phyloP scores from a whole-genome alignment of 2,113 vertebrate species.

The Phrynosoma platyrhinos region DNA sequence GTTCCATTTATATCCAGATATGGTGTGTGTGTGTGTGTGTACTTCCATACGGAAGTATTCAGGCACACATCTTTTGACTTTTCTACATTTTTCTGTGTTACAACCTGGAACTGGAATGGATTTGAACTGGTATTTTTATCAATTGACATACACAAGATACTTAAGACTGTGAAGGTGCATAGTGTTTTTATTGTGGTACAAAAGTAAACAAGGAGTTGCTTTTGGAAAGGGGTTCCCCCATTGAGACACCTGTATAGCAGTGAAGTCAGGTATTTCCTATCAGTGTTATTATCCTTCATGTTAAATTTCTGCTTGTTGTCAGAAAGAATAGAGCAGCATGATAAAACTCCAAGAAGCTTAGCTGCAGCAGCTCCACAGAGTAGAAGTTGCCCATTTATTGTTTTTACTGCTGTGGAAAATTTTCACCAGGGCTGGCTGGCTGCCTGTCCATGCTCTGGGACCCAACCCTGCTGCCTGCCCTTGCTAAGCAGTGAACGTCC shows the following conservation, averaged over 20 bases:
- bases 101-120: no score
- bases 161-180: no score
- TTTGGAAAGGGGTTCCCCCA: background rate
- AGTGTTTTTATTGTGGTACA: no score
- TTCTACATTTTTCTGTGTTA: no score
- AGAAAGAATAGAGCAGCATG: background rate
- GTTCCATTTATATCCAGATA: background rate
- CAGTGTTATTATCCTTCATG: background rate
- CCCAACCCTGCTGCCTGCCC: background rate
- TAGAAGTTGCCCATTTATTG: background rate
- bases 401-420: background rate
- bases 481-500: conserved; percentile 4
- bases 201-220: no score
- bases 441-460: background rate
- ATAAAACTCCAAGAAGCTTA: background rate
- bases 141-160: no score
- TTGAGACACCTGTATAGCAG: background rate
- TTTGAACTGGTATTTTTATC: no score
- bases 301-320: background rate
- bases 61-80: no score
- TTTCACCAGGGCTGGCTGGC: background rate
- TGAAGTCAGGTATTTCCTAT: background rate
- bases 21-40: no score
- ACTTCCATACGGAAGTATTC: no score
- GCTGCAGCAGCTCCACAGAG: no score